Percentiles rank a stretch among this genome's conserved stretches.
phyloP scores from a whole-genome alignment of 2,797 vertebrate genomes.

The Melanotaenia boesemani region DNA sequence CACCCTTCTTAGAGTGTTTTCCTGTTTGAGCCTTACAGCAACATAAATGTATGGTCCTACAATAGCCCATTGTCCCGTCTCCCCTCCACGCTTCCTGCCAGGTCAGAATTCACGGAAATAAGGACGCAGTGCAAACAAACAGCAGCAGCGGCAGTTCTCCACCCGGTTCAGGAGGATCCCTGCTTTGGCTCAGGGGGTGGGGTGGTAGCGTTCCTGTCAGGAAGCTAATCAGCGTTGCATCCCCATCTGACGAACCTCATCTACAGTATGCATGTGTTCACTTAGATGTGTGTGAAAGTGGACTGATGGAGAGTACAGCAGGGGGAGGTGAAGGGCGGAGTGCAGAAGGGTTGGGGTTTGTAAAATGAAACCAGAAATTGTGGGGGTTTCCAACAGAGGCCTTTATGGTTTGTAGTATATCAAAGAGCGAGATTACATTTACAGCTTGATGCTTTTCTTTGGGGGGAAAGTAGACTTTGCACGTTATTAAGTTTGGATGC shows the following conservation, averaged over 20 bases:
- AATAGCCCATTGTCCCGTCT: constrained; percentile 86
- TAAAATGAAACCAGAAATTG: constrained; percentile 52
- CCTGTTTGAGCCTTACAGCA: constrained; percentile 77
- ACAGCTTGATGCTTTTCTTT: constrained; percentile 38
- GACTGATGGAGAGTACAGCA: constrained; percentile 30
- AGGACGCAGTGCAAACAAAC: constrained; percentile 85
- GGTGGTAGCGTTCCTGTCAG: constrained; percentile 67
- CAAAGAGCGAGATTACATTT: constrained; percentile 43
- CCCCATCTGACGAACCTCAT: constrained; percentile 51
- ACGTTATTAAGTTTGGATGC: constrained; percentile 29
- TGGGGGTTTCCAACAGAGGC: constrained; percentile 63
- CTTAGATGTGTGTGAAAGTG: constrained; percentile 26
- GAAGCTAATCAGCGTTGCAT: constrained; percentile 80
- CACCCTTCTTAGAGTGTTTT: constrained; percentile 65
- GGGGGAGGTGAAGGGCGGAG: constrained; percentile 47
- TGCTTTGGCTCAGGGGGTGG: constrained; percentile 41
- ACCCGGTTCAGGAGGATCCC: constrained; percentile 65
- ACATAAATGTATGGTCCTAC: constrained; percentile 73
- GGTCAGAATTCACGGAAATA: constrained; percentile 88
- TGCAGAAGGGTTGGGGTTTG: constrained; percentile 38
- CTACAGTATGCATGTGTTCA: constrained; percentile 15
- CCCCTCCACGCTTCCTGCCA: constrained; percentile 80
- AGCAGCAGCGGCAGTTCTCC: constrained; percentile 71
- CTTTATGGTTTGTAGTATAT: constrained; percentile 50
- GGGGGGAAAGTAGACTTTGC: constrained; percentile 37